Evolutionary conservation across 2,113 vertebrate species (phyloP), one percentile per base, ranked within the genome.

Genomic region (Ondatra zibethicus): DNA sequence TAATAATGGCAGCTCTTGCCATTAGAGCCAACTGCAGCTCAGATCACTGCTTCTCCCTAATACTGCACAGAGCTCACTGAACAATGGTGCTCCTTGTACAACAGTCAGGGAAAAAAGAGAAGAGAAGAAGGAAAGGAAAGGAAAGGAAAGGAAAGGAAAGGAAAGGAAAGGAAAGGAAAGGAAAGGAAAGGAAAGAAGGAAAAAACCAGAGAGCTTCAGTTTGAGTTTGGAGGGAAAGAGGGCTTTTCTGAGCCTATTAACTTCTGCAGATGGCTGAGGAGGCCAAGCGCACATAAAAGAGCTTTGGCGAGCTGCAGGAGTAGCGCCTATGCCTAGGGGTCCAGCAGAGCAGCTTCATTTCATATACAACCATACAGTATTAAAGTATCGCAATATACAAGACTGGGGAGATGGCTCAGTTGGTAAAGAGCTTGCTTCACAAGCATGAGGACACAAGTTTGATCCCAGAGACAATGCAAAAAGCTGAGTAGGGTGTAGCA

Each of bases 1-100:
- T 82, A 89, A 92, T 97, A 97, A 96, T 89, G 58, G 86, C 73
- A 93, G 61, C 92, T 96, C 89, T 95, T 95, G 95, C 93, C 76
- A 92, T 94, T 95, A 92, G 3, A 90, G 75, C 73, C 94, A 97
- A 55, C 89, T 92, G 66, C 76, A 93, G 39, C 80, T 90, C 92
- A 93, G 45, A 77, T 84, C 93, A 87, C 47, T 73, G 93, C 94
- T 97, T 93, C 95, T 97, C 94, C 96, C 93, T 96, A 96, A 87
- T 75, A 45, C 14, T 91, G 72, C 42, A 70, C 14, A 91, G 52
- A 98, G 87, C n/a, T 61, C 94, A 87, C 50, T 97, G 95, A 96
- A 91, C 77, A 92, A 89, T 93, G 73, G 93, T 92, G 88, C 89
- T 97, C 91, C 50, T 91, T 87, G 96, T 96, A 92, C 73, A 96